Percentiles rank a stretch among this genome's conserved stretches.
phyloP scores from a whole-genome alignment of 2,797 vertebrate genomes.

The Onychomys torridus region DNA sequence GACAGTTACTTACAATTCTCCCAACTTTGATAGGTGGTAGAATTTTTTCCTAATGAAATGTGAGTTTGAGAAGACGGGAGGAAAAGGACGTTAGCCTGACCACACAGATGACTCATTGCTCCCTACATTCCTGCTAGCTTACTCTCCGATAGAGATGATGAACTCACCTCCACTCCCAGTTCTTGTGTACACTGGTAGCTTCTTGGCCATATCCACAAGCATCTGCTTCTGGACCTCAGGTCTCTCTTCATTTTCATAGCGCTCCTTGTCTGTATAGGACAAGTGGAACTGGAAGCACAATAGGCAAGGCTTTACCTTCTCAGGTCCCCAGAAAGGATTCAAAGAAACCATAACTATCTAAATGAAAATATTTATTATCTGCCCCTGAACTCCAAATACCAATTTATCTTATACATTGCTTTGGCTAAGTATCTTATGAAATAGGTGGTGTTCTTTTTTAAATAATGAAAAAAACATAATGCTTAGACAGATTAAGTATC shows the following conservation, averaged over 20 bases:
- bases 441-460: conserved; percentile 11
- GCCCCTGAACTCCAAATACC: conserved; percentile 7
- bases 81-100: background rate
- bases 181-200: conserved; percentile 94
- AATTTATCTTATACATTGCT: background rate
- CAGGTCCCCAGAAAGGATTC: conserved; percentile 47
- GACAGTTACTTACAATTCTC: conserved; percentile 41
- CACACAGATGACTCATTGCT: conserved; percentile 6
- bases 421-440: conserved; percentile 43
- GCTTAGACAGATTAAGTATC: conserved; percentile 16
- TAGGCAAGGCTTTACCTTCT: conserved; percentile 39
- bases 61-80: conserved; percentile 20
- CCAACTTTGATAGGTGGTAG: conserved; percentile 3
- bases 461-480: conserved; percentile 23
- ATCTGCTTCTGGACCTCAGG: conserved; percentile 97
- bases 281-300: conserved; percentile 93
- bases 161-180: conserved; percentile 94
- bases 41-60: conserved; percentile 34
- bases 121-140: conserved; percentile 42
- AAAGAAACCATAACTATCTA: conserved; percentile 51
- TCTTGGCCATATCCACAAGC: conserved; percentile 94
- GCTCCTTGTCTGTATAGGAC: conserved; percentile 95
- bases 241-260: conserved; percentile 95
- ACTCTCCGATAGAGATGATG: background rate
- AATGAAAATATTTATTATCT: conserved; percentile 56